Evolutionary conservation across 2,888 invertebrate genomes (phyloP), one percentile per base, ranked within the genome.

Genomic region (Tryphoninae sp.): DNA sequence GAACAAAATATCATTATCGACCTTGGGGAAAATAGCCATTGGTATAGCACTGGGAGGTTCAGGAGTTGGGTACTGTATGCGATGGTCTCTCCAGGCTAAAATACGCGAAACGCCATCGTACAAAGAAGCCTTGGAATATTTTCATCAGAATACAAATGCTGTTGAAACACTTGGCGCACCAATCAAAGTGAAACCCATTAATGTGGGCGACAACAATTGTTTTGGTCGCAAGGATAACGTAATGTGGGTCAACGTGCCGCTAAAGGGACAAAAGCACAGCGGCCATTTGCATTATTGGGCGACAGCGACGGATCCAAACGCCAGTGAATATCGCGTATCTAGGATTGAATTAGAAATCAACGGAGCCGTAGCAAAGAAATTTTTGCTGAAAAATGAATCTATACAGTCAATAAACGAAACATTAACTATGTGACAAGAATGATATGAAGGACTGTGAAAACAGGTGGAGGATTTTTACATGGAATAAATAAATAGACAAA

Each of bases 91-190:
- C 6, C 93, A 94, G 80, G 92, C 94, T 13, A 93, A 93, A 74
- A 91, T 96, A 42, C 93, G 94, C 84, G 88, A 92, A 76, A 93
- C 94, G 1, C 94, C 94, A 22, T 95, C 94, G 88, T 96, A 95
- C 88, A 94, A 94, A 89, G 92, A 93, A 84, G 96, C 96, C 0
- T 86, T 96, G 64, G 93, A 94, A 86, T 92, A 91, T 9, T 87
- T 96, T 22, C 91, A 94, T 83, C 87, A 88, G 7, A 93, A 96
- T 89, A 87, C 93, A 23, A 95, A 95, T 45, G 95, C 95, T 2
- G 92, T 95, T 4, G 90, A 93, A 68, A 92, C 95, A 82, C 92
- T 97, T 53, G 97, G 97, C 2, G 95, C 96, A 90, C 96, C 97
- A 0, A 95, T 97, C 51, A 94, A 94, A 89, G 95, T 95, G 80